phyloP scores from a whole-genome alignment of 2,888 invertebrate species.

The Pyrgus malvae region DNA sequence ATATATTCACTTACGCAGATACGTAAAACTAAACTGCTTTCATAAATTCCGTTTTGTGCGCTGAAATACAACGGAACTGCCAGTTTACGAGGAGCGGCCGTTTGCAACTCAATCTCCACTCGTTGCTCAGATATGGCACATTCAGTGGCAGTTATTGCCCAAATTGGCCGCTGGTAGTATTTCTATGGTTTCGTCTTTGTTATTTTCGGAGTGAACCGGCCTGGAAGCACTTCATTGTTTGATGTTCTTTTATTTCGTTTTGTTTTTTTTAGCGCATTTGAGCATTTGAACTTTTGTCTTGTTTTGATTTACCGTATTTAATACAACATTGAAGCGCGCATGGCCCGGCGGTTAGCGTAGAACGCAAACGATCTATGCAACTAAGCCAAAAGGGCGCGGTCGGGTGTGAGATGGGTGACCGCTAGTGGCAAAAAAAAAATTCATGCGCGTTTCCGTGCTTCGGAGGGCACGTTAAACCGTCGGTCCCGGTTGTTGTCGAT shows the following conservation, averaged over 20 bases:
- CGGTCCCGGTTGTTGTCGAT: no score
- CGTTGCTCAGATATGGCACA: slow-evolving; percentile 70
- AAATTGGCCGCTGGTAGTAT: slow-evolving; percentile 68
- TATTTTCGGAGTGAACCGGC: slow-evolving; percentile 41
- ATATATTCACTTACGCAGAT: slow-evolving; percentile 19
- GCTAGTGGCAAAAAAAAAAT: no score
- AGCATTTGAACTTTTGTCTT: no score
- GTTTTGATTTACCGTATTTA: no score
- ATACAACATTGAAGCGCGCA: no score
- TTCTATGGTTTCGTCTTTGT: slow-evolving; percentile 48
- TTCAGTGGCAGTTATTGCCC: slow-evolving; percentile 72
- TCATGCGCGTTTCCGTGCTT: no score
- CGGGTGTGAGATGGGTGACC: no score
- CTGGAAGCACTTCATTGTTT: slow-evolving; percentile 49
- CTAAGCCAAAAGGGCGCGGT: no score
- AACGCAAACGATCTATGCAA: no score
- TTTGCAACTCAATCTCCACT: slow-evolving; percentile 74
- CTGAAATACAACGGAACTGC: slow-evolving; percentile 58
- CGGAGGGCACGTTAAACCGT: no score
- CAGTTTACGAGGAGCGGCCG: slow-evolving; percentile 65
- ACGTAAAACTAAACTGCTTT: slow-evolving; percentile 37
- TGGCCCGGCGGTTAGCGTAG: no score
- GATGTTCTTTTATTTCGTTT: not conserved
- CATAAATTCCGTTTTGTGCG: slow-evolving; percentile 56
- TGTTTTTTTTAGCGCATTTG: not conserved